phyloP scores from a whole-genome alignment of 2,797 vertebrate genomes.

The Falco biarmicus region DNA sequence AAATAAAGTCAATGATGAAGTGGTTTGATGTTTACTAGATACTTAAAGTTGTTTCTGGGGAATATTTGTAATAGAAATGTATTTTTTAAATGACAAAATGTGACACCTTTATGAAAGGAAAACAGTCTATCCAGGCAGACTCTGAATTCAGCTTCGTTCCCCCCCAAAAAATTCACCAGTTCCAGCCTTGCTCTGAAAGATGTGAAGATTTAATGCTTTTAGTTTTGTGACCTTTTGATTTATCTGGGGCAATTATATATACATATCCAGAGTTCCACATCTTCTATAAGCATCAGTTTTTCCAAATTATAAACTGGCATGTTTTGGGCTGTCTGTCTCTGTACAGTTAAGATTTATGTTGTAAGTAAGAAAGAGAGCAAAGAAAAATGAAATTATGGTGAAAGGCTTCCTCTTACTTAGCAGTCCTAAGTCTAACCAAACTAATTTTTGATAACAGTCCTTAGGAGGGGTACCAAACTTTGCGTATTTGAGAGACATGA shows the following conservation, averaged over 20 bases:
- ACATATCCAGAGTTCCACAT: slow-evolving; percentile 18
- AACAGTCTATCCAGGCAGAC: background rate
- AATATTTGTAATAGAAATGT: slow-evolving; percentile 55
- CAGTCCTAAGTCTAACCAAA: background rate
- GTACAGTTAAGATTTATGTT: slow-evolving; percentile 10
- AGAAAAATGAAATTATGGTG: slow-evolving; percentile 16
- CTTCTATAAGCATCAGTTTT: background rate
- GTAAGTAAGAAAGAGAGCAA: background rate
- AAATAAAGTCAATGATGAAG: slow-evolving; percentile 48
- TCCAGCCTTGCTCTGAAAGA: background rate
- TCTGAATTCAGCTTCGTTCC: background rate
- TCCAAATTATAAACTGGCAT: background rate
- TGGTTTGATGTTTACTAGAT: slow-evolving; percentile 42
- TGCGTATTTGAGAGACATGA: background rate
- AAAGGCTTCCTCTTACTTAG: background rate
- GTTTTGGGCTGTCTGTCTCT: background rate
- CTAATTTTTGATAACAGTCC: background rate
- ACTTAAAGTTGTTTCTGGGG: slow-evolving; percentile 10
- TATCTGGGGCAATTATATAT: background rate
- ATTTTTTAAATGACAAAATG: slow-evolving; percentile 51
- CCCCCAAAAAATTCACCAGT: background rate
- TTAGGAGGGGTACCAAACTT: background rate
- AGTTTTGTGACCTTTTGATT: slow-evolving; percentile 13
- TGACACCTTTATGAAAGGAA: slow-evolving; percentile 31
- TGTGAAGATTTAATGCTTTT: background rate